These are phyloP conservation scores for Lithophane semibrunnea DNA, from an alignment of 2,888 invertebrate genomes.

Conservation along the genomic window DNA sequence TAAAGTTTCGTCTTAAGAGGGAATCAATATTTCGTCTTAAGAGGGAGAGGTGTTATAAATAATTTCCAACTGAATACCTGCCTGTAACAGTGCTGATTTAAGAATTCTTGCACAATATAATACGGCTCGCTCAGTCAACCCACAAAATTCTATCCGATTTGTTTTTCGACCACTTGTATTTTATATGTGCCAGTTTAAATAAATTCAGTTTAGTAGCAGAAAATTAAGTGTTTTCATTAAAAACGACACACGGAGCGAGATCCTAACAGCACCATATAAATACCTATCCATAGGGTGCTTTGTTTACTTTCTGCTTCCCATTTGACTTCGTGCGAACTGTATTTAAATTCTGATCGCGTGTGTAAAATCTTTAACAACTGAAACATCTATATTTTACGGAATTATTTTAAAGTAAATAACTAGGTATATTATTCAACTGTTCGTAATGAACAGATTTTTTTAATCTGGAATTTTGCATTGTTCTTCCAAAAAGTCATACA, in stretches of 20 bases:
- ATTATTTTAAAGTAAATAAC: background rate
- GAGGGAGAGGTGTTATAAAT: background rate
- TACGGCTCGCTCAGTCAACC: too few species aligned
- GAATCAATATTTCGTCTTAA: too few species aligned
- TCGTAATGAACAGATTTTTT: background rate
- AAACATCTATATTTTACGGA: background rate
- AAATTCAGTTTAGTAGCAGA: background rate
- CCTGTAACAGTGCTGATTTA: background rate
- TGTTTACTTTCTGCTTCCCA: conserved; percentile 17
- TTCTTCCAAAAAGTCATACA: background rate
- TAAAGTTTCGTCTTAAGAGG: background rate
- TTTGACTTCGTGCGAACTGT: conserved; percentile 9
- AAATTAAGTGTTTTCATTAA: background rate
- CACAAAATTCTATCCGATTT: background rate
- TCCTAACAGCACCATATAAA: background rate
- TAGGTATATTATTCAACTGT: background rate
- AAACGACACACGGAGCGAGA: background rate
- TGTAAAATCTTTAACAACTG: background rate
- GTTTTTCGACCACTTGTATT: background rate
- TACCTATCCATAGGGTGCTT: background rate
- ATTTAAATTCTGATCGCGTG: conserved; percentile 6
- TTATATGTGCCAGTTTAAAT: background rate
- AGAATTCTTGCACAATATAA: too few species aligned
- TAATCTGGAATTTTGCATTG: background rate
- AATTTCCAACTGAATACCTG: background rate